phyloP scores from a whole-genome alignment of 1,140 invertebrate genomes.

The Trissolcus basalis region DNA sequence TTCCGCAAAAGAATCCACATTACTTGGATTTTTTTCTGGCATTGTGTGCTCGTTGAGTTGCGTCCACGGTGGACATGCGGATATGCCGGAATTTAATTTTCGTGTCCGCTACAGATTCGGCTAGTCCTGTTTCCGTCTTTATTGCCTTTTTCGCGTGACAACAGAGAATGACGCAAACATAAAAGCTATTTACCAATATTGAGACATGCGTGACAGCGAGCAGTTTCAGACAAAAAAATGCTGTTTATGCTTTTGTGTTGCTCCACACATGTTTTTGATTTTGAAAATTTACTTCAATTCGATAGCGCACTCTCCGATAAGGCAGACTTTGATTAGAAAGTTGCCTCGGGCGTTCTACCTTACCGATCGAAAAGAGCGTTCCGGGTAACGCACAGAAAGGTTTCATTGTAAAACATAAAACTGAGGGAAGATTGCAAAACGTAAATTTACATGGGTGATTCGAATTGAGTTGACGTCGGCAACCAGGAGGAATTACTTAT shows the following conservation, averaged over 20 bases:
- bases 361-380: no score
- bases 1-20: conserved; percentile 63
- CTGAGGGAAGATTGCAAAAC: no score
- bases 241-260: no score
- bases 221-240: conserved; percentile 23
- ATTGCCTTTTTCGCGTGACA: conserved; percentile 70
- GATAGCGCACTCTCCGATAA: no score
- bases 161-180: conserved; percentile 63
- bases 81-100: conserved; percentile 74
- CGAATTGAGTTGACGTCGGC: conserved; percentile 11
- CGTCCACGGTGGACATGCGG: conserved; percentile 57
- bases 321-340: no score
- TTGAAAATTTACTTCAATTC: no score
- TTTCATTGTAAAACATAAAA: no score
- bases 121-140: conserved; percentile 61
- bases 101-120: conserved; percentile 67
- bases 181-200: conserved; percentile 62
- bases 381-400: no score
- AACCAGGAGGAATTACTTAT: no score
- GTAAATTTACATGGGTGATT: no score
- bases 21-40: conserved; percentile 58
- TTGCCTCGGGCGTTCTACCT: no score
- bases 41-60: conserved; percentile 40
- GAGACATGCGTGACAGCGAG: conserved; percentile 53
- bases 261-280: no score